A percentile compares a stretch with the other conserved stretches of the same genome.
Conservation (phyloP, 1,140 invertebrate genomes). For the Drosophila nigrodunni region DNA sequence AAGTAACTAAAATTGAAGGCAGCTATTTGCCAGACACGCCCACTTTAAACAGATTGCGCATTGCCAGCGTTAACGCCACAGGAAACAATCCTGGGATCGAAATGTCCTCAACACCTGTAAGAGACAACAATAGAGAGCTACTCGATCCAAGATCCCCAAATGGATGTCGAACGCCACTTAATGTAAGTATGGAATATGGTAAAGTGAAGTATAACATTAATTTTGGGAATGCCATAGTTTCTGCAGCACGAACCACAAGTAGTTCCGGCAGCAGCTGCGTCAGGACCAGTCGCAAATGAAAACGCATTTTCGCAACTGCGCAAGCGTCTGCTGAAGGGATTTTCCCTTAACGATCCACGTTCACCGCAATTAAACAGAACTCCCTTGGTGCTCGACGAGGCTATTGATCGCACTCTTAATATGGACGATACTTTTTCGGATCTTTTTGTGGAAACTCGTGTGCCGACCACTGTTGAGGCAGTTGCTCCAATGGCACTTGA, state of each 20-base stretch:
- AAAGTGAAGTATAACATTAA: background rate
- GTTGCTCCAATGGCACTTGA: background rate
- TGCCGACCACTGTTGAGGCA: conserved; percentile 11
- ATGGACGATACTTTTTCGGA: conserved; percentile 80
- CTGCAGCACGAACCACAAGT: conserved; percentile 29
- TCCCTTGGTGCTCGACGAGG: conserved; percentile 82
- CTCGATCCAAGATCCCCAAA: conserved; percentile 76
- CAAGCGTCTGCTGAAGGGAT: conserved; percentile 72
- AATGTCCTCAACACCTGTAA: conserved; percentile 36
- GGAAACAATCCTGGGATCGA: conserved; percentile 20
- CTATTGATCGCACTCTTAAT: conserved; percentile 75
- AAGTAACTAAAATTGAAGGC: conserved; percentile 74
- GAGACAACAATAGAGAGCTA: conserved; percentile 40
- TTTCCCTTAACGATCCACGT: conserved; percentile 83
- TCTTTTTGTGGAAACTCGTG: conserved; percentile 75
- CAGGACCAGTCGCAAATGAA: conserved; percentile 29
- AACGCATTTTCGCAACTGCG: conserved; percentile 60
- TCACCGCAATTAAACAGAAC: conserved; percentile 85
- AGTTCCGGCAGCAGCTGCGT: background rate
- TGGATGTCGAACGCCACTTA: conserved; percentile 70
- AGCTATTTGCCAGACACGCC: conserved; percentile 72
- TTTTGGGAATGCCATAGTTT: conserved; percentile 24
- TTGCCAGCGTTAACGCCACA: background rate
- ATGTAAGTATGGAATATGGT: conserved; percentile 47
- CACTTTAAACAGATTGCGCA: conserved; percentile 59